Evolutionary conservation across 2,888 invertebrate genomes (phyloP).

Genomic region (Andrena haemorrhoa): DNA sequence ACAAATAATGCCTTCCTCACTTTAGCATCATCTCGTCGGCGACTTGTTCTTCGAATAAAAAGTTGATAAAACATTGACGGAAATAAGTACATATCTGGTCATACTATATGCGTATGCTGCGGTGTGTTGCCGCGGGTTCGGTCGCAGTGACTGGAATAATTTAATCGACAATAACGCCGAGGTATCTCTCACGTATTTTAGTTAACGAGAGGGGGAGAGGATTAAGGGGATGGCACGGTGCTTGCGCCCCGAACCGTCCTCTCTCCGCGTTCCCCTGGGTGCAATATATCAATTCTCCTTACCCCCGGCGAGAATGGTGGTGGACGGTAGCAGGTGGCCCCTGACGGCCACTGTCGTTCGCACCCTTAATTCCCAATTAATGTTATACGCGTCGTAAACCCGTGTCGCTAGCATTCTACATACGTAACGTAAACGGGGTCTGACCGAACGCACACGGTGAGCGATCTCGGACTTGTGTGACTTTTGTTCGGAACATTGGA

Average conservation of each 20-base stretch:
- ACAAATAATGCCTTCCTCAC: not conserved
- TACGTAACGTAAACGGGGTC: too few species aligned
- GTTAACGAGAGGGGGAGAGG: constrained; percentile 60
- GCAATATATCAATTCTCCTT: constrained; percentile 83
- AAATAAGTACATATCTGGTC: not conserved
- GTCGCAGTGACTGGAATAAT: constrained; percentile 55
- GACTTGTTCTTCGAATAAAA: not conserved
- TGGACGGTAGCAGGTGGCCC: constrained; percentile 82
- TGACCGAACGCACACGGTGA: not conserved
- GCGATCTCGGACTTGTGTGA: not conserved
- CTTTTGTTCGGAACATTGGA: not conserved
- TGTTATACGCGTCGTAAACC: constrained; percentile 71
- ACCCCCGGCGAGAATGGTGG: constrained; percentile 58
- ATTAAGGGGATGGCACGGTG: constrained; percentile 51
- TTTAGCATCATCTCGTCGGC: not conserved
- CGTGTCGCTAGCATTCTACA: not conserved
- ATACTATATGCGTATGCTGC: too few species aligned
- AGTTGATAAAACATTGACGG: too few species aligned
- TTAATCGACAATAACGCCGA: constrained; percentile 55
- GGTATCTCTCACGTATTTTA: constrained; percentile 63
- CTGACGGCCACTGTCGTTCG: constrained; percentile 78
- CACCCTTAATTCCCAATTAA: constrained; percentile 85
- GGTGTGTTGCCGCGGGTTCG: not conserved
- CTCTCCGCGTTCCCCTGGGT: constrained; percentile 76
- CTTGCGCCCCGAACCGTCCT: constrained; percentile 52